phyloP scores from a whole-genome alignment of 92 coral and sea anemone species.

The Isaurus tuberculatus region DNA sequence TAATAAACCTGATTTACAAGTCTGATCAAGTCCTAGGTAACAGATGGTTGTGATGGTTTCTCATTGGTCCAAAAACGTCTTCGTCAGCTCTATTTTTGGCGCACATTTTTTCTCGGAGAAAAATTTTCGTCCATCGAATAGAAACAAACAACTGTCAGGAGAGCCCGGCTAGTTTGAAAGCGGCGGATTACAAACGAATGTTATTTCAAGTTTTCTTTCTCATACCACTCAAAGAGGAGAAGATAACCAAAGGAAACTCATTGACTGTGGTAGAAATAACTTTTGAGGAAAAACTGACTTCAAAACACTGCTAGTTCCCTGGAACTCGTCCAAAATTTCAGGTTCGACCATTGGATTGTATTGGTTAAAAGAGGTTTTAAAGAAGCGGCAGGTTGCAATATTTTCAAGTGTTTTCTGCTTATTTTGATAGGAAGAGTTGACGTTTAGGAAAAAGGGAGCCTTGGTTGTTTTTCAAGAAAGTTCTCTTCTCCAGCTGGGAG shows the following conservation, averaged over 20 bases:
- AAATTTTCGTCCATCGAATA: constrained; percentile 42
- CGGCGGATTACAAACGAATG: neutral
- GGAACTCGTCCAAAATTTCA: constrained; percentile 37
- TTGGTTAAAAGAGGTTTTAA: neutral
- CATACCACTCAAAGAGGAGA: neutral
- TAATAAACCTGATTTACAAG: constrained; percentile 53
- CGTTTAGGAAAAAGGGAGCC: neutral
- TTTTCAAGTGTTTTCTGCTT: constrained; percentile 4
- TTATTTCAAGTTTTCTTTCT: neutral
- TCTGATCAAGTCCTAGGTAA: constrained; percentile 72
- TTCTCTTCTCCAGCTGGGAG: neutral
- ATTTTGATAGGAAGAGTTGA: constrained; percentile 13
- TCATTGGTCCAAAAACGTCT: constrained; percentile 65
- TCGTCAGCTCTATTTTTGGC: constrained; percentile 81
- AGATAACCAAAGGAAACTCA: neutral
- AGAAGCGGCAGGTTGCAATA: neutral
- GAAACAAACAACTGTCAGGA: constrained; percentile 29
- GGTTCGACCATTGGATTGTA: constrained; percentile 3
- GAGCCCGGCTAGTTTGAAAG: constrained; percentile 58
- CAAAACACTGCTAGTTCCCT: constrained; percentile 12
- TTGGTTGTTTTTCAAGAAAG: neutral
- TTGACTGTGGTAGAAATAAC: neutral
- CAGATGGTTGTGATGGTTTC: neutral
- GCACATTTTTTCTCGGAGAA: constrained; percentile 55
- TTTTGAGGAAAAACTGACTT: neutral